Evolutionary conservation across 2,113 vertebrate genomes (phyloP).

Genomic region (Mirounga angustirostris): DNA sequence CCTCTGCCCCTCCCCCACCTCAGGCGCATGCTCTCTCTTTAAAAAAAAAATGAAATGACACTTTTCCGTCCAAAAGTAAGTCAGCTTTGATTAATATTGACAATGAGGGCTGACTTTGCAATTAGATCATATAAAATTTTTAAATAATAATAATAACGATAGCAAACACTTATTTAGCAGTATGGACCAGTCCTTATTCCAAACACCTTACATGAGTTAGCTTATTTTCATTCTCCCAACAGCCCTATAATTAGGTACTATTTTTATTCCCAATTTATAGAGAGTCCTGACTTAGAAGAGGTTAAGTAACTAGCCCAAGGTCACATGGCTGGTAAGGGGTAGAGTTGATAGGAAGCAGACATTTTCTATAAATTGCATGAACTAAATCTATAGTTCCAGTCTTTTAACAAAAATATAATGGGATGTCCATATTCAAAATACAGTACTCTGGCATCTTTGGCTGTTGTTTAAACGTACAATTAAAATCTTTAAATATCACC

Average conservation of each 20-base stretch:
- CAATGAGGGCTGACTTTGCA: background rate
- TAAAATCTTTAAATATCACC: conserved; percentile 4
- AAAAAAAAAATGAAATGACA: background rate
- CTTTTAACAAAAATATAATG: background rate
- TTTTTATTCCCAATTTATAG: background rate
- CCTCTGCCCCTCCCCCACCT: background rate
- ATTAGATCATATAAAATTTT: background rate
- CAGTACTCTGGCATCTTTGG: background rate
- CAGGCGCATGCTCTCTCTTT: too few relatives aligned
- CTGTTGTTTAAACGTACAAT: background rate
- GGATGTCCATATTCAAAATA: background rate
- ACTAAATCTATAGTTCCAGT: background rate
- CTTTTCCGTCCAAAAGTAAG: background rate
- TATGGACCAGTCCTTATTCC: background rate
- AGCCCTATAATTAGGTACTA: background rate
- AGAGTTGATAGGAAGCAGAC: background rate
- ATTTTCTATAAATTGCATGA: background rate
- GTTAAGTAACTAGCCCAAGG: background rate
- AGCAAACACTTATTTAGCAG: background rate
- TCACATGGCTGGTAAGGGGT: background rate
- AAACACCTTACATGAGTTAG: background rate
- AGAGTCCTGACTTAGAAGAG: background rate
- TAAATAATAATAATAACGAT: background rate
- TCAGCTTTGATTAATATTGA: background rate
- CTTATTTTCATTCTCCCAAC: background rate